Evolutionary conservation across 2,888 invertebrate genomes (phyloP).

Genomic region (Rhagonycha fulva): DNA sequence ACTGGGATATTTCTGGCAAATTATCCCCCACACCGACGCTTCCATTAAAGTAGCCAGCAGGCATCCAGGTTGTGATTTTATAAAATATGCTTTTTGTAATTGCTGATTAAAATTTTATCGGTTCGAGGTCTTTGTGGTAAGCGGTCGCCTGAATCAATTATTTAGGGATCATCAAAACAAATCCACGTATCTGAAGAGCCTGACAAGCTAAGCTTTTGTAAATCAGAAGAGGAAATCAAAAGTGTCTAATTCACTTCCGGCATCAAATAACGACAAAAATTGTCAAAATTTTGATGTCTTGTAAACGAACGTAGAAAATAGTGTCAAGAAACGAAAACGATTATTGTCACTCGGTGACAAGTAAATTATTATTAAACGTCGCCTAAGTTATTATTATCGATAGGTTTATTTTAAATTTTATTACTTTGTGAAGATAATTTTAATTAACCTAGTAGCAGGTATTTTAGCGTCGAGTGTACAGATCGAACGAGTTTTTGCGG

Average conservation of each 20-base stretch:
- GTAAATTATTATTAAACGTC: background rate
- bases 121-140: background rate
- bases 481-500: slow-evolving; percentile 35
- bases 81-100: background rate
- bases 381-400: background rate
- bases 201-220: background rate
- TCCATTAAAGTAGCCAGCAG: background rate
- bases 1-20: background rate
- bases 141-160: background rate
- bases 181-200: background rate
- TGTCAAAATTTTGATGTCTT: no score
- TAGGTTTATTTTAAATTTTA: background rate
- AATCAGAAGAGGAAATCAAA: background rate
- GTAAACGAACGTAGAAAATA: background rate
- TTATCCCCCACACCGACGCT: background rate
- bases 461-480: slow-evolving; percentile 39
- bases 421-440: background rate
- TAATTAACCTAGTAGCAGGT: slow-evolving; percentile 22
- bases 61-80: background rate
- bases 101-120: background rate
- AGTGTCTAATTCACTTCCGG: background rate
- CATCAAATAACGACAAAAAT: background rate
- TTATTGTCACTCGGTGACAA: background rate
- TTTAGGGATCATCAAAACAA: background rate
- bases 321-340: background rate